phyloP scores from a whole-genome alignment of 1,140 invertebrate genomes.

The Leptopilina boulardi region DNA sequence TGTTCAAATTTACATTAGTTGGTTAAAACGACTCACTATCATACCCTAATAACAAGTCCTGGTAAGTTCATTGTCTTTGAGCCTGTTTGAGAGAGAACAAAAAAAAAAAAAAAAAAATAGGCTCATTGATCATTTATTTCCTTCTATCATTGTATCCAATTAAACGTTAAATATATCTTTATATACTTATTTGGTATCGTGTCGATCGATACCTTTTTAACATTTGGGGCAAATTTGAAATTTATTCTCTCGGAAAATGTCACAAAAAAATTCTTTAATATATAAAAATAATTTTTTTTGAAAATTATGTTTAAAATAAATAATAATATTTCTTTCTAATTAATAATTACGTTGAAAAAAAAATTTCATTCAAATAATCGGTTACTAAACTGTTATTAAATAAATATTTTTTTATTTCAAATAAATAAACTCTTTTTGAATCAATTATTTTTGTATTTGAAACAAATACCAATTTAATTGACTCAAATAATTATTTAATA shows the following conservation, averaged over 20 bases:
- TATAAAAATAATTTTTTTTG: too few species aligned
- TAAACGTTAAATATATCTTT: neutral
- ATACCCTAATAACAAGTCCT: conserved; percentile 62
- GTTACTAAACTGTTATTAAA: too few species aligned
- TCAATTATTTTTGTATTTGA: too few species aligned
- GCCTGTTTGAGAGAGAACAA: neutral
- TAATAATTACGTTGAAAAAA: too few species aligned
- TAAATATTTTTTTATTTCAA: too few species aligned
- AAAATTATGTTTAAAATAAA: too few species aligned
- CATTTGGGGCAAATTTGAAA: neutral
- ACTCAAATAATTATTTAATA: too few species aligned
- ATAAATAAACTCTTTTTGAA: too few species aligned
- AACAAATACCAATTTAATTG: too few species aligned
- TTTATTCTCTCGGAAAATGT: neutral
- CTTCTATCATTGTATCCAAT: conserved; percentile 16
- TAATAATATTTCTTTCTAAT: too few species aligned
- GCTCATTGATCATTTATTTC: conserved; percentile 50
- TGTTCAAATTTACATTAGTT: conserved; percentile 66
- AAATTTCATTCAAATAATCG: too few species aligned
- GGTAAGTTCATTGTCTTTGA: conserved; percentile 63
- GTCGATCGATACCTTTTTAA: neutral
- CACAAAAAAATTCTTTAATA: neutral
- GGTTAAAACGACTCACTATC: conserved; percentile 69
- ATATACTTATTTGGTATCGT: neutral
- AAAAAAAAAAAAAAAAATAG: neutral